phyloP scores from a whole-genome alignment of 1,140 invertebrate genomes.

The Zaprionus ornatus region DNA sequence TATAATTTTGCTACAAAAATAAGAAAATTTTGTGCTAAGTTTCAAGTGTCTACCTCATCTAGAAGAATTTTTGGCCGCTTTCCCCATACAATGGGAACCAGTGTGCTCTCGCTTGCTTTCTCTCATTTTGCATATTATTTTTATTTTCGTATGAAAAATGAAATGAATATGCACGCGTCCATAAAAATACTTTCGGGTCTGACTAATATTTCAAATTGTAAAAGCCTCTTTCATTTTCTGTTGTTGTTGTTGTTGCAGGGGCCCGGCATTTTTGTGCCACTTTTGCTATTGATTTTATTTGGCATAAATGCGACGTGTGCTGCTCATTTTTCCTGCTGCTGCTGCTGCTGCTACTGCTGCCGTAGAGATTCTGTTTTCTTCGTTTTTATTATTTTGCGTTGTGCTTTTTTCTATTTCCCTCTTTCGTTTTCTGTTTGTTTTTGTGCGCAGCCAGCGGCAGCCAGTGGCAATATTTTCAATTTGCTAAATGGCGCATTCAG shows the following conservation, averaged over 20 bases:
- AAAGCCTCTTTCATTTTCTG: constrained; percentile 20
- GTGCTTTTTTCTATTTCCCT: constrained; percentile 59
- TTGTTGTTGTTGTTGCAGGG: too few relatives aligned
- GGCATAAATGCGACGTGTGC: constrained; percentile 70
- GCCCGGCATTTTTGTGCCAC: constrained; percentile 52
- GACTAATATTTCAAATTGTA: constrained; percentile 73
- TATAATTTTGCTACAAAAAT: too few relatives aligned
- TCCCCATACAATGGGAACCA: too few relatives aligned
- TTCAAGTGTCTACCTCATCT: too few relatives aligned
- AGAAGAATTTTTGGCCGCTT: too few relatives aligned
- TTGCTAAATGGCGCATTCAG: constrained; percentile 76
- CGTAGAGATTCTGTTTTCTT: not conserved
- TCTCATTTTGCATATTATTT: not conserved
- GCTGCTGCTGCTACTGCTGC: constrained; percentile 8
- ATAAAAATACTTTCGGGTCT: constrained; percentile 54
- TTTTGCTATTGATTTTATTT: constrained; percentile 79
- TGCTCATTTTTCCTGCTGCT: constrained; percentile 50
- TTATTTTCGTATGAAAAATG: not conserved
- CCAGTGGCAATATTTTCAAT: constrained; percentile 75
- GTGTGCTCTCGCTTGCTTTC: not conserved
- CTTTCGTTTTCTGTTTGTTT: constrained; percentile 29
- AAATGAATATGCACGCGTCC: constrained; percentile 5
- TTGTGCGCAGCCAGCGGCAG: constrained; percentile 25
- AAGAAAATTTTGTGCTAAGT: too few relatives aligned
- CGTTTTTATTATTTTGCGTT: constrained; percentile 49